Percentiles rank a stretch among this genome's conserved stretches.
Conservation (phyloP, 2,888 invertebrate genomes). For the Salpingus planirostris region DNA sequence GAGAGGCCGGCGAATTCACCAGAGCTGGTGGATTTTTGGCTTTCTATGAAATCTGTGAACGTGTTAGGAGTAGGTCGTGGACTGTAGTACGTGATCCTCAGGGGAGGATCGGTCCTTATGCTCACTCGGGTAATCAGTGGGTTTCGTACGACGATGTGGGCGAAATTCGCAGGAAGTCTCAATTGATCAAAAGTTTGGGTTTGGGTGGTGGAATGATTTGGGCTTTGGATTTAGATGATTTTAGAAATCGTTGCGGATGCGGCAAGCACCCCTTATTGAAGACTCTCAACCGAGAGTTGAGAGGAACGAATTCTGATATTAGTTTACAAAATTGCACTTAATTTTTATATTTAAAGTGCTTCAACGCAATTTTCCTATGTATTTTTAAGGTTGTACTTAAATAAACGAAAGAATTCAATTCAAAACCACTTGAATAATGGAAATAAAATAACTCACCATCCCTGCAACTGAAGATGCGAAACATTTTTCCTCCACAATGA, state of each 20-base stretch:
- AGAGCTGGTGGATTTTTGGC: slow-evolving; percentile 65
- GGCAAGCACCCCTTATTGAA: slow-evolving; percentile 58
- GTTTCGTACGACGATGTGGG: slow-evolving; percentile 65
- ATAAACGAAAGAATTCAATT: no score
- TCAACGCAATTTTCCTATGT: slow-evolving; percentile 7
- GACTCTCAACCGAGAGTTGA: slow-evolving; percentile 52
- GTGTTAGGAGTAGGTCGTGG: slow-evolving; percentile 51
- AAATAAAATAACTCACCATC: no score
- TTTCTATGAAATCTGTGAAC: slow-evolving; percentile 66
- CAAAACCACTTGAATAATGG: no score
- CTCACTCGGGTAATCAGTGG: slow-evolving; percentile 66
- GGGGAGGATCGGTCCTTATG: slow-evolving; percentile 63
- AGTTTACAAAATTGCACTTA: slow-evolving; percentile 25
- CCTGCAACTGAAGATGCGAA: no score
- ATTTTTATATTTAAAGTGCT: background rate
- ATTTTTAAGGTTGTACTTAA: slow-evolving; percentile 7
- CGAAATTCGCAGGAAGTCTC: slow-evolving; percentile 55
- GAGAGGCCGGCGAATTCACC: slow-evolving; percentile 60
- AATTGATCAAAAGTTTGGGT: slow-evolving; percentile 48
- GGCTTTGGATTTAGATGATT: slow-evolving; percentile 73
- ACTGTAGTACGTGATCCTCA: slow-evolving; percentile 52
- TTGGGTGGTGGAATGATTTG: slow-evolving; percentile 69
- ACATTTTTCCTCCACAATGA: no score
- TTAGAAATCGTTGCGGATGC: slow-evolving; percentile 58
- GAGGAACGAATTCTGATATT: slow-evolving; percentile 35